Base-by-base conservation (phyloP, 1,140 invertebrate species). In the Scaptodrosophila lebanonensis region DNA sequence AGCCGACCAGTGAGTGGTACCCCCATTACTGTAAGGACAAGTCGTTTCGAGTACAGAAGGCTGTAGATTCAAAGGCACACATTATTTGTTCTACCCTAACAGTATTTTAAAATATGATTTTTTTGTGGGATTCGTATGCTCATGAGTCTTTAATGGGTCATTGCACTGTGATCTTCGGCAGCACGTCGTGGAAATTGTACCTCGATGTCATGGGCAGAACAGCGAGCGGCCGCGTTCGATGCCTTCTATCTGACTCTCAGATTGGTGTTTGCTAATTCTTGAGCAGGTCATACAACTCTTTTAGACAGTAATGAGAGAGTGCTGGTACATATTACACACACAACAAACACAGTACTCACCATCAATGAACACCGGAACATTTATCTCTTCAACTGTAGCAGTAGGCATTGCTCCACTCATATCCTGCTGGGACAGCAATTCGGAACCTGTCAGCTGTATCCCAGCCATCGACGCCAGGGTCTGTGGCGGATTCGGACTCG, bases 351-450 rank as follows among this genome's bases (percentile, higher is more conserved):
- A 85, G 83, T 85, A 85, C 83, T 85, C 83, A 85, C 83, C 83
- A 85, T 85, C 77, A 76, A 85, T 85, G 83, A 85, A 85, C 77
- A 85, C 83, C 83, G 83, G 83, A 85, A 85, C 83, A 70, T 85
- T 79, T 76, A 85, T 85, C 83, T 85, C 83, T 85, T 85, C 83
- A 85, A 85, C 83, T 85, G 83, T 85, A 79, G 83, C 83, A 85
- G 77, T 83, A 79, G 83, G 83, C 83, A 85, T 85, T 85, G 83
- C 83, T 85, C 83, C 83, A 85, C 83, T 85, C 83, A 85, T 69
- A 82, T 82, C 82, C 66, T 45, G 58, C 61, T 54, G 63, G 70
- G 66, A 85, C 73, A 40, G 64, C 75, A 64, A 66, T 39, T 85
- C 83, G 54, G 70, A 66, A 84, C 73, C 77, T 85, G 83, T 76